Conservation (phyloP, 1,140 invertebrate genomes). For the Platyscapa corneri region DNA sequence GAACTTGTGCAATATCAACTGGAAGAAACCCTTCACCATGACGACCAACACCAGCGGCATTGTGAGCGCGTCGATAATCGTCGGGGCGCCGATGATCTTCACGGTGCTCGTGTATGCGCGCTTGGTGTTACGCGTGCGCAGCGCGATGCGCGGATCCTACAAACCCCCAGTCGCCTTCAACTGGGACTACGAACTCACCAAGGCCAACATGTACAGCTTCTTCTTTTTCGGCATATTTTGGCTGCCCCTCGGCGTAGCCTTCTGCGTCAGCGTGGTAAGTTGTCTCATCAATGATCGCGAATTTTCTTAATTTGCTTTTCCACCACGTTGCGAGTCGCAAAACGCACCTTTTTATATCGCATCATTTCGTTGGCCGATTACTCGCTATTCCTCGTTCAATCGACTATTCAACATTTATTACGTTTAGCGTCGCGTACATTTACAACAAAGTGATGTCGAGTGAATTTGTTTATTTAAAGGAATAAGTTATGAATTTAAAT, state of each 20-base stretch:
- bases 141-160: slow-evolving; percentile 75
- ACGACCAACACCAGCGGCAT: slow-evolving; percentile 75
- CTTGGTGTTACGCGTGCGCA: slow-evolving; percentile 70
- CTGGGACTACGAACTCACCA: slow-evolving; percentile 79
- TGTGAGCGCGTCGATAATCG: slow-evolving; percentile 75
- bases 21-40: slow-evolving; percentile 65
- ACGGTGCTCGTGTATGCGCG: slow-evolving; percentile 75
- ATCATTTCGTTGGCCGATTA: neutral
- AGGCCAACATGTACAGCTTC: slow-evolving; percentile 80
- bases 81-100: slow-evolving; percentile 75
- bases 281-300: neutral
- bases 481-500: neutral
- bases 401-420: neutral
- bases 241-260: slow-evolving; percentile 79
- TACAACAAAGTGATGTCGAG: neutral
- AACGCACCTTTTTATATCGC: neutral
- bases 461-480: neutral
- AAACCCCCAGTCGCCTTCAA: slow-evolving; percentile 79
- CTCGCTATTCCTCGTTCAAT: neutral
- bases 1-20: slow-evolving; percentile 77
- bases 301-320: too few relatives aligned
- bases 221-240: slow-evolving; percentile 79
- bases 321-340: slow-evolving; percentile 64
- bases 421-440: neutral
- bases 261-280: slow-evolving; percentile 73